A percentile compares a stretch with the other conserved stretches of the same genome.
Conservation (phyloP, 2,797 vertebrate genomes). For the Otus scops region DNA sequence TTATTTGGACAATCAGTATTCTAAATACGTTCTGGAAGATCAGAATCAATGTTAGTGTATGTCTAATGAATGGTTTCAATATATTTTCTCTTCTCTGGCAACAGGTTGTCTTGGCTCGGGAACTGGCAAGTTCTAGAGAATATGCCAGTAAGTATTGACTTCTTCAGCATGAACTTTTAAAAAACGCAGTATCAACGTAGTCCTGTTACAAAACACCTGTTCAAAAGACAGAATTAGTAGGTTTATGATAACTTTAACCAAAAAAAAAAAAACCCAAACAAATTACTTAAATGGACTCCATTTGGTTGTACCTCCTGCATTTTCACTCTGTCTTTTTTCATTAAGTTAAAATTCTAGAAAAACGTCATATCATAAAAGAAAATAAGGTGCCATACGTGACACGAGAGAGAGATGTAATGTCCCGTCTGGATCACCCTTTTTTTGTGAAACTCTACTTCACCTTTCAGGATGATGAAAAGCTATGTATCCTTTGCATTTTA, state of each 20-base stretch:
- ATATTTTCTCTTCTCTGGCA: slow-evolving; percentile 5
- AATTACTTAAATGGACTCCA: not conserved
- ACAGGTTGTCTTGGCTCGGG: slow-evolving; percentile 96
- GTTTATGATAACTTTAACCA: not conserved
- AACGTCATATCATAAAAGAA: slow-evolving; percentile 98
- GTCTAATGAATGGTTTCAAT: not conserved
- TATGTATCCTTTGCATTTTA: slow-evolving; percentile 91
- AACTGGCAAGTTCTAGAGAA: slow-evolving; percentile 92
- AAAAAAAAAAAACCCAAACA: not conserved
- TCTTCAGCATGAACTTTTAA: not conserved
- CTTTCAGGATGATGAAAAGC: slow-evolving; percentile 98
- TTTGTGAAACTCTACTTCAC: slow-evolving; percentile 99
- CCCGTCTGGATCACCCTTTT: slow-evolving; percentile 95
- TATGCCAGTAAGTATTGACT: slow-evolving; percentile 91
- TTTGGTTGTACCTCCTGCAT: not conserved
- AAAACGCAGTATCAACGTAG: not conserved
- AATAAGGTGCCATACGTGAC: slow-evolving; percentile 98
- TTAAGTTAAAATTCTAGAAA: slow-evolving; percentile 98
- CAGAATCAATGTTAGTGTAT: not conserved
- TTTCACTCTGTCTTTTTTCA: slow-evolving; percentile 48
- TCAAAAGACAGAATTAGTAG: not conserved
- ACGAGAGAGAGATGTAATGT: slow-evolving; percentile 96
- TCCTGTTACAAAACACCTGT: not conserved
- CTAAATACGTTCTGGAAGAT: not conserved
- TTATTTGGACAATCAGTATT: not conserved